A percentile compares a stretch with the other conserved stretches of the same genome.
Evolutionary conservation across 2,888 invertebrate species (phyloP).

Genomic region (Metellina segmentata): DNA sequence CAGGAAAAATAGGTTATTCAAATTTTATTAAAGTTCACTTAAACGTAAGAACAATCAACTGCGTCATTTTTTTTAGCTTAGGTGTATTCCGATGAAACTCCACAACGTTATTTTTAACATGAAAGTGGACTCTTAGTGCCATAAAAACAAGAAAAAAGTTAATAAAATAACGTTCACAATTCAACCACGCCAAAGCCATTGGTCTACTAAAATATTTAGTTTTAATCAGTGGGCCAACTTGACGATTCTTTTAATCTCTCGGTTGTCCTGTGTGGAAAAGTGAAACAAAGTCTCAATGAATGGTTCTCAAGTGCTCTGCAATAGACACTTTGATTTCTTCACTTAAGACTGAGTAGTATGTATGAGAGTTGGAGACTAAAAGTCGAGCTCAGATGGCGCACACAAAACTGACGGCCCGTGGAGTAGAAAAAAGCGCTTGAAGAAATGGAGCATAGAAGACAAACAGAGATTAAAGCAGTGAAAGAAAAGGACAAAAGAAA

Average conservation of each 20-base stretch:
- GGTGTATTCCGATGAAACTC: no score
- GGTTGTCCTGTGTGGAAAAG: not conserved
- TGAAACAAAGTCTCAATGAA: not conserved
- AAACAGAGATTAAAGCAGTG: slow-evolving; percentile 72
- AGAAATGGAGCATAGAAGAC: slow-evolving; percentile 74
- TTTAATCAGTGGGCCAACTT: not conserved
- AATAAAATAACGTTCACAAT: no score
- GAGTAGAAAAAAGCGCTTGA: slow-evolving; percentile 71
- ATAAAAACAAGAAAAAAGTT: no score
- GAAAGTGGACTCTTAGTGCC: no score
- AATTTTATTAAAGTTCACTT: no score
- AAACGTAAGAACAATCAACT: no score
- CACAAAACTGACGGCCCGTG: slow-evolving; percentile 46
- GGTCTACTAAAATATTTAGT: not conserved
- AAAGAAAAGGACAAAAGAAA: slow-evolving; percentile 56
- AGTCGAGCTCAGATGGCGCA: slow-evolving; percentile 61
- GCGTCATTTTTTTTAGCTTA: no score
- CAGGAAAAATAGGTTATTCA: no score
- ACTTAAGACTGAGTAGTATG: slow-evolving; percentile 21
- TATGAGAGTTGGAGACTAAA: slow-evolving; percentile 12
- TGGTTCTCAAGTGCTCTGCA: not conserved
- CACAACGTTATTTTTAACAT: no score
- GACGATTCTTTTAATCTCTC: not conserved
- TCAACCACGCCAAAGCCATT: not conserved
- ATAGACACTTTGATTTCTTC: slow-evolving; percentile 20